Evolutionary conservation across 2,888 invertebrate genomes (phyloP), one percentile per base, ranked within the genome.

Genomic region (Neocrepidodera transversa): DNA sequence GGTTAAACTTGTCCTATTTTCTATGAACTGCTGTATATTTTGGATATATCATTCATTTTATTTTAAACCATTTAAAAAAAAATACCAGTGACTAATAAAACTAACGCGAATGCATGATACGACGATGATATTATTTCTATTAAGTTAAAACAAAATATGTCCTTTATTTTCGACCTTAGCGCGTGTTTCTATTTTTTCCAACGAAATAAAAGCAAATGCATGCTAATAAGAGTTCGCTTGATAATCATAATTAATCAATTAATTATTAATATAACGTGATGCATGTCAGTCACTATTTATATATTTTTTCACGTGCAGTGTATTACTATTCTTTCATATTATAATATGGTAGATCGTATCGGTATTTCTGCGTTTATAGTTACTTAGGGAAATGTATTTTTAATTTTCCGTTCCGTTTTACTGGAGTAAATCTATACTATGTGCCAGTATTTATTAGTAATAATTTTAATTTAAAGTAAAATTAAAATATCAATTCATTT

Each of bases 211-310:
- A 52, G 42, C 23, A n/a, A 57, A 48, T 49, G 59, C 56, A 56
- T 59, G 55, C 28, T 58, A 55, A 58, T 55, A 40, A 56, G 42
- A 47, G 43, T 26, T 42, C 30, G 51, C 38, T 56, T 40, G 38
- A 59, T 62, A 49, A 52, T 56, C 53, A 56, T 56, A 62, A 62
- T 62, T 62, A 62, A 62, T 54, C 58, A 61, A 61, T 62, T 62
- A 59, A 55, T 54, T 58, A 53, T 61, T 54, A 61, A 58, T 58
- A 42, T 56, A 48, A 35, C 59, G 52, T 57, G 62, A 53, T 40
- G 53, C 61, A 58, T 61, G 54, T 45, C 53, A 55, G 40, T 18
- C 40, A 40, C 16, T 40, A 1, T 40, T 40, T 40, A 13, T 40
- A 40, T 20, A 40, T 17, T 47, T 59, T 56, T 58, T 55, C 45